Conservation (phyloP, 2,113 vertebrate genomes). For the Spermophilus dauricus region DNA sequence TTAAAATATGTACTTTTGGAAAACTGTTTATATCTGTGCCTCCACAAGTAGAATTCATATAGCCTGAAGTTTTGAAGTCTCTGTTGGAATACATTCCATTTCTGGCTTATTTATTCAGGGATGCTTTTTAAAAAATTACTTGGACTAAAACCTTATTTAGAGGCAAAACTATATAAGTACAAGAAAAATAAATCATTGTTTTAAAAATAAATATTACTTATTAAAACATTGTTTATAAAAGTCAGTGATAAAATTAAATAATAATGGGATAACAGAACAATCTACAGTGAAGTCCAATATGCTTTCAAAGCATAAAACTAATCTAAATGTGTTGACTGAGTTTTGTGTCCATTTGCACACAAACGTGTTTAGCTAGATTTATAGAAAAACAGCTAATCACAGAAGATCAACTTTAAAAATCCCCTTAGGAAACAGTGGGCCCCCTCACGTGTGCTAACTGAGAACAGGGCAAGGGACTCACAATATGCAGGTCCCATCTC, state of each 20-base stretch:
- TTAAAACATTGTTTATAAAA: neutral
- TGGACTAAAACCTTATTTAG: neutral
- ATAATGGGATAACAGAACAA: neutral
- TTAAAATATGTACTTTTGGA: slow-evolving; percentile 26
- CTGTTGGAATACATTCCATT: neutral
- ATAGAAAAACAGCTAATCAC: neutral
- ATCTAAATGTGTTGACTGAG: neutral
- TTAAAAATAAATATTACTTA: neutral
- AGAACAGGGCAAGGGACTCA: neutral
- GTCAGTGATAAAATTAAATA: neutral
- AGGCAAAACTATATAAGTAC: neutral
- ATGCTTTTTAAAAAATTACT: neutral
- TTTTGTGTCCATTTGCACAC: neutral
- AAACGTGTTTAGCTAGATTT: neutral
- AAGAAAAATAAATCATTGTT: neutral
- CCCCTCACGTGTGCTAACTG: rapidly evolving
- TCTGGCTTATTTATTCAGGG: slow-evolving; percentile 7
- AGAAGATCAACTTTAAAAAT: neutral
- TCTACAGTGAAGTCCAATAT: neutral
- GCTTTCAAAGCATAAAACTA: neutral
- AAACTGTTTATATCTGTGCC: neutral
- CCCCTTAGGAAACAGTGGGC: neutral
- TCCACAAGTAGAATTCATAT: neutral
- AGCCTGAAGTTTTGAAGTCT: slow-evolving; percentile 1
- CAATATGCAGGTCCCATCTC: too few species aligned